Evolutionary conservation across 2,888 invertebrate species (phyloP), one percentile per base, ranked within the genome.

Genomic region (Alloplasta piceator): DNA sequence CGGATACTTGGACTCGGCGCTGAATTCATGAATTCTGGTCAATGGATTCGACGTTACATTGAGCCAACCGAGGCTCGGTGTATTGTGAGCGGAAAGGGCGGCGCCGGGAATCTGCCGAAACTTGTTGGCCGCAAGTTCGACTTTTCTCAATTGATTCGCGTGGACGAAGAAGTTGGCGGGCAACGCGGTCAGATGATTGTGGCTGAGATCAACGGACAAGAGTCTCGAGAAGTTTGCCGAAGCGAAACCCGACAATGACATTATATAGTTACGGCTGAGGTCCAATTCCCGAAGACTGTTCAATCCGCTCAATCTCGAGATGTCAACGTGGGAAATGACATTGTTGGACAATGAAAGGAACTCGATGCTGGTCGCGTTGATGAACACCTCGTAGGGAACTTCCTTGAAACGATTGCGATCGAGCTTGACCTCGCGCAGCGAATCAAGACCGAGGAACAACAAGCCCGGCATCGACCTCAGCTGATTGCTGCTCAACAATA

Each of bases 1-100:
- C 1, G 96, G 95, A 92, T 96, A 96, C 87, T 95, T 94, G 26
- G 92, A 87, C 87, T 96, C 95, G 50, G 95, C 94, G 77, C 95
- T 94, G 90, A 95, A 94, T 86, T 96, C 96, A 89, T 96, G 95
- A 84, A 97, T 95, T 87, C 95, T 95, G 26, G 95, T 94, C 75
- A 98, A 93, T 0, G 97, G 96, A 92, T 98, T 98, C 2, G 95
- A 95, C 6, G 97, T 97, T 87, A 98, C 93, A 90, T 98, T 98
- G 4, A 98, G 93, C 93, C 95, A 96, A 9, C 94, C 94, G 0
- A 97, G 92, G 4, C 94, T 95, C 0, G 96, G 96, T 56, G 97
- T 93, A 66, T 96, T 95, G 60, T 95, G 94, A 85, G 96, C 96
- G 0, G 97, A 96, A 39, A 97, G 92, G 0, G 96, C 96, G 9